Base-by-base conservation (phyloP, 2,888 invertebrate genomes). In the Malachius bipustulatus region DNA sequence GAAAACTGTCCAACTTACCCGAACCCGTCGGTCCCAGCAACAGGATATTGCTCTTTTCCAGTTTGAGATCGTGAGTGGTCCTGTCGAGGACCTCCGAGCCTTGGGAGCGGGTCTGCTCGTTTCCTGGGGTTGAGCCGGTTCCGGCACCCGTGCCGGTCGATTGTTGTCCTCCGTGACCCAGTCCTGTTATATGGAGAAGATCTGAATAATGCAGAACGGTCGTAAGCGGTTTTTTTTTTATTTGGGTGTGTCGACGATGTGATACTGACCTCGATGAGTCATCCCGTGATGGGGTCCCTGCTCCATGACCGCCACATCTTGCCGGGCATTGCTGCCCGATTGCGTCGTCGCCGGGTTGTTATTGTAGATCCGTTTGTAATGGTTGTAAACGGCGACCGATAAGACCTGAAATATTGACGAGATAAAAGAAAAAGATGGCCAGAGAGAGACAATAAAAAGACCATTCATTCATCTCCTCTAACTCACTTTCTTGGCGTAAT, bases 361-460 rank as follows among this genome's bases (percentile, higher is more conserved):
- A 63, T 96, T 91, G 63, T 87, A 88, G 55, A 98, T 90, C 52
- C 97, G 71, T 67, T 97, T 96, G 65, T 97, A 98, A 62, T 98
- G 98, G 66, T 97, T 96, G 67, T 98, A 98, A 1, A 98, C 97
- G 8, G 97, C 96, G 19, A 97, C 97, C 1, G 96, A 82, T 24
- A 98, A 68, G 26, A 96, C 94, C 63, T 63, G 38, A 24, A 53
- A 45, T 33, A 33, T 8, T n/a, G n/a, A 8, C 6, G 6, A 8
- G n/a, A 19, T 19, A 19, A 8, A 8, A 19, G 24, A 8, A 19
- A 19, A 19, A 8, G n/a, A 8, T 19, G 6, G 24, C 24, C n/a
- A 19, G 6, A n/a, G n/a, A n/a, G n/a, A n/a, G n/a, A n/a, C n/a
- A n/a, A n/a, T n/a, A n/a, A n/a, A n/a, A n/a, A n/a, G n/a, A n/a